Evolutionary conservation across 2,888 invertebrate species (phyloP), one percentile per base, ranked within the genome.

Genomic region (Antheraea yamamai): DNA sequence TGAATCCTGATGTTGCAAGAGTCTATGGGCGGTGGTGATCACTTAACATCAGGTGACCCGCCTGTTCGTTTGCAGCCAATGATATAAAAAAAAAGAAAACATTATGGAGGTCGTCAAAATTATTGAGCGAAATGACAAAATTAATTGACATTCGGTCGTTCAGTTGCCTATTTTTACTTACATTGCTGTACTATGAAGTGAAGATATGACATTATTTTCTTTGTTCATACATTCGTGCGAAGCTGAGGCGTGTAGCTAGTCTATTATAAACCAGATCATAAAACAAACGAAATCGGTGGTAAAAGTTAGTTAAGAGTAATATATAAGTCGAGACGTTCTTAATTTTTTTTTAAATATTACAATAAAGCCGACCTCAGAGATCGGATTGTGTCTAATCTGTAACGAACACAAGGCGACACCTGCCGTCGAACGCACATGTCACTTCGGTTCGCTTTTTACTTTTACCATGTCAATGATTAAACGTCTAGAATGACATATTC

Each of bases 401-500:
- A 75, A 73, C 75, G 52, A 71, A 26, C 58, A 61, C 72, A 73
- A 30, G 64, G 66, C 74, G 74, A 68, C 73, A 76, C 75, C 74
- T 75, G 74, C 58, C 61, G 74, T 51, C 74, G 71, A 26, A 23
- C 47, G 55, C 68, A 55, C 66, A 64, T 64, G 68, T 75, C 73
- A 61, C 70, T 70, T 73, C 39, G 61, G 55, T 55, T 72, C 55
- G 64, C 61, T 73, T 70, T 75, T 75, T 72, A 72, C 52, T 68
- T 75, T 75, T 71, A 68, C 68, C 39, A 66, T 73, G 73, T 73
- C 75, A 70, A 75, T 39, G 39, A 70, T 75, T 58, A 73, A 14
- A 73, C 47, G 75, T 75, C 73, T 55, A 26, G 68, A 52, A 55
- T 73, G 73, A 73, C 75, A 68, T 80, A 77, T 78, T 78, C 78